A percentile compares a stretch with the other conserved stretches of the same genome.
Conservation (phyloP, 2,888 invertebrate genomes). For the Hypomecis punctinalis region DNA sequence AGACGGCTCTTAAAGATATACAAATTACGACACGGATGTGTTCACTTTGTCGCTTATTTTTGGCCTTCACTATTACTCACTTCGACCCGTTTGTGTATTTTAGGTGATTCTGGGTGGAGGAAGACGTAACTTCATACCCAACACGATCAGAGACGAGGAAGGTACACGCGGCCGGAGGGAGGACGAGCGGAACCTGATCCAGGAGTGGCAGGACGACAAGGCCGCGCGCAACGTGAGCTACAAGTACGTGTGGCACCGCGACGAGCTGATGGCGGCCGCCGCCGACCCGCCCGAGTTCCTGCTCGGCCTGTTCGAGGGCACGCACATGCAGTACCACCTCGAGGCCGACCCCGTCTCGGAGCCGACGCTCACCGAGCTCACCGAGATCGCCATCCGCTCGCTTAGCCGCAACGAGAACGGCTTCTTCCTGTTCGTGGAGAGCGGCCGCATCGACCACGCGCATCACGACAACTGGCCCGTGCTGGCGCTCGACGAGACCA, state of each 20-base stretch:
- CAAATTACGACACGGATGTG: no score
- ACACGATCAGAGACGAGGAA: slow-evolving; percentile 75
- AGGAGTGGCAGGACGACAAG: slow-evolving; percentile 86
- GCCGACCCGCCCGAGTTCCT: slow-evolving; percentile 81
- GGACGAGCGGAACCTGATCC: slow-evolving; percentile 87
- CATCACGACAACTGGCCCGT: slow-evolving; percentile 85
- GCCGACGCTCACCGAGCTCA: slow-evolving; percentile 85
- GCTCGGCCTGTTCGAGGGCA: slow-evolving; percentile 86
- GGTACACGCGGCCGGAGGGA: slow-evolving; percentile 71
- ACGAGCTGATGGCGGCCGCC: slow-evolving; percentile 63
- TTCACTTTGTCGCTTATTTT: neutral
- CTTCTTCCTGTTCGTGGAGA: slow-evolving; percentile 90
- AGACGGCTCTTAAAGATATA: no score
- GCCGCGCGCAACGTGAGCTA: slow-evolving; percentile 57
- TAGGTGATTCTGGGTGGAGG: slow-evolving; percentile 91
- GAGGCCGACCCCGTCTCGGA: slow-evolving; percentile 86
- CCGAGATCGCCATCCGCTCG: slow-evolving; percentile 87
- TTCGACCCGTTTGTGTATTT: neutral
- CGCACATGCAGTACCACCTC: slow-evolving; percentile 88
- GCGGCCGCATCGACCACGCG: slow-evolving; percentile 86
- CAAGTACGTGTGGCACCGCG: slow-evolving; percentile 83
- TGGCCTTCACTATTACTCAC: neutral
- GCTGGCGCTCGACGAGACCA: slow-evolving; percentile 87
- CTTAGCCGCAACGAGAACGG: slow-evolving; percentile 87
- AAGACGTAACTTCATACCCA: slow-evolving; percentile 86